Evolutionary conservation across 2,888 invertebrate species (phyloP), one percentile per base, ranked within the genome.

Genomic region (Spilosoma lubricipeda): DNA sequence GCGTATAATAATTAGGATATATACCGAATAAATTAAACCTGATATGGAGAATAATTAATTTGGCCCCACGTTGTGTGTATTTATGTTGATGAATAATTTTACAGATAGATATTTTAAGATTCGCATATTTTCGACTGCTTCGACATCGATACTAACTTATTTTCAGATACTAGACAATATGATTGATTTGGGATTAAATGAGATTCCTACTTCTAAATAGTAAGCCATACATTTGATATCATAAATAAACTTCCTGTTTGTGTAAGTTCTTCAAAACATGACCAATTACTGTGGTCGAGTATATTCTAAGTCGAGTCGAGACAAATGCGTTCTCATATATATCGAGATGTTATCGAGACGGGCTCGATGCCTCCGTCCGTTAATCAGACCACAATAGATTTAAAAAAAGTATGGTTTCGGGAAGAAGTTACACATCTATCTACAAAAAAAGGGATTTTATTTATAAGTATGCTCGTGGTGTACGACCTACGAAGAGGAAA

Each of bases 261-360:
- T 64, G n/a, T 81, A 76, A 83, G 77, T 82, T 77, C 78, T 75
- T 78, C 75, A 75, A 80, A 85, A 84, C 78, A 81, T 75, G 77
- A 81, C 77, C 86, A 85, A 85, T 85, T 86, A 85, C 85, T 85
- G 79, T 74, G 70, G 70, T 42, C 74, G 78, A 70, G 76, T 79
- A 76, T 76, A 84, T 83, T 67, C 66, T 63, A 63, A 70, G 59
- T 59, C 63, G 66, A 65, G 83, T 81, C 76, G 82, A 90, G 92
- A 93, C 92, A 91, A 92, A 93, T 90, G 90, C 84, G 87, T 84
- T 89, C 89, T 90, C 91, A 89, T 90, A 88, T 90, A 88, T 89
- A 88, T 90, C 91, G 89, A 89, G 92, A 93, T 93, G 86, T 85
- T 93, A 92, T 86, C 81, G 83, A 82, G 77, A 74, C 79, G 78